phyloP scores from a whole-genome alignment of 2,888 invertebrate genomes.

The Pecten maximus region DNA sequence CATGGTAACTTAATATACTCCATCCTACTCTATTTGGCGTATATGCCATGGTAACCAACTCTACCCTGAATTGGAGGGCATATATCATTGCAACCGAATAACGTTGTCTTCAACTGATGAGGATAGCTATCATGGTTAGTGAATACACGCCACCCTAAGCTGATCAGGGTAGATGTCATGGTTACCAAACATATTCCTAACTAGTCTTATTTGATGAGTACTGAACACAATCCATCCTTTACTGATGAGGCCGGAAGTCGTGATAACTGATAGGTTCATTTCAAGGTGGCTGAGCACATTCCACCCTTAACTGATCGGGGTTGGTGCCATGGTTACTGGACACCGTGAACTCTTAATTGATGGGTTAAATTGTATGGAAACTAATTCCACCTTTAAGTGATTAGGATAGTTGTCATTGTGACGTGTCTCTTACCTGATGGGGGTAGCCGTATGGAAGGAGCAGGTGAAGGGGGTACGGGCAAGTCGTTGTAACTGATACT shows the following conservation, averaged over 20 bases:
- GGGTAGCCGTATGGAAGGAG: slow-evolving; percentile 55
- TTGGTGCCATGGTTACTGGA: neutral
- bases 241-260: too few species aligned
- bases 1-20: too few species aligned
- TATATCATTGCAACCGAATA: too few species aligned
- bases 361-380: neutral
- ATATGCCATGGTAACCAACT: too few species aligned
- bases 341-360: neutral
- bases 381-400: neutral
- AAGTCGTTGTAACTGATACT: slow-evolving; percentile 74
- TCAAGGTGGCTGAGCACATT: neutral
- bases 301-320: neutral
- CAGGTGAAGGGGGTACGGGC: slow-evolving; percentile 73
- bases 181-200: neutral
- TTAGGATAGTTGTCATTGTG: neutral
- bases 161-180: neutral
- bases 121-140: too few species aligned
- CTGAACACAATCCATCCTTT: too few species aligned
- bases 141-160: too few species aligned
- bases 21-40: too few species aligned
- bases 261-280: neutral
- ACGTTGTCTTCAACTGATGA: too few species aligned
- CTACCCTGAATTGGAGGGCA: too few species aligned
- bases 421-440: slow-evolving; percentile 47
- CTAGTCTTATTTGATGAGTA: too few species aligned